Evolutionary conservation across 1,140 invertebrate genomes (phyloP), one percentile per base, ranked within the genome.

Genomic region (Apis laboriosa): DNA sequence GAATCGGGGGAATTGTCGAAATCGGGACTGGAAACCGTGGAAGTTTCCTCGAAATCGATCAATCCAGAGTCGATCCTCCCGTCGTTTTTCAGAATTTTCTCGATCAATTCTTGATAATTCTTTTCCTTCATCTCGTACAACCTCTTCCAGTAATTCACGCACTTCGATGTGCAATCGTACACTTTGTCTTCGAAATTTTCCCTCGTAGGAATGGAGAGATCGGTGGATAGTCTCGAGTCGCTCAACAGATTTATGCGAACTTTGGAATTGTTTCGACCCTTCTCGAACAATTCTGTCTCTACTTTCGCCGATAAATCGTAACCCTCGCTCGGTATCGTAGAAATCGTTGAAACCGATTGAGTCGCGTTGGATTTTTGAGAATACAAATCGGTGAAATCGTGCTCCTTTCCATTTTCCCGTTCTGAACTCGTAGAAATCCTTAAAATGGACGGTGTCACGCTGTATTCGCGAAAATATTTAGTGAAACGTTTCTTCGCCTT

Each of bases 41-140:
- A 7, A 43, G 5, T 74, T 19, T 83, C 58, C 9, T 67, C 63
- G 51, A 83, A 76, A 11, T 85, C 87, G 17, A 85, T 43, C 2
- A 90, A 73, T 66, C 77, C 85, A 0, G 87, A 89, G 84, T 92
- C 86, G n/a, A 90, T 73, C 12, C 76, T 81, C 60, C 80, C 66
- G 0, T 83, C 19, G 43, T 43, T 86, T 24, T 60, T 74, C 68
- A 21, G 9, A 8, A 3, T 19, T 1, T 28, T 24, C 13, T 72
- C 56, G 12, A 53, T 7, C 1, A 0, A 21, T 2, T 13, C 7
- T 2, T 9, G n/a, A 8, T 17, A 53, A 3, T 56, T 66, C 15
- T 73, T 73, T 9, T 49, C 21, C 8, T 78, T 49, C 7, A 8
- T 21, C 34, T 70, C 51, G 11, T 19, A 60, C 12, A 21, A 53